phyloP scores from a whole-genome alignment of 2,888 invertebrate species.

The Caenorhabditis parvicauda region DNA sequence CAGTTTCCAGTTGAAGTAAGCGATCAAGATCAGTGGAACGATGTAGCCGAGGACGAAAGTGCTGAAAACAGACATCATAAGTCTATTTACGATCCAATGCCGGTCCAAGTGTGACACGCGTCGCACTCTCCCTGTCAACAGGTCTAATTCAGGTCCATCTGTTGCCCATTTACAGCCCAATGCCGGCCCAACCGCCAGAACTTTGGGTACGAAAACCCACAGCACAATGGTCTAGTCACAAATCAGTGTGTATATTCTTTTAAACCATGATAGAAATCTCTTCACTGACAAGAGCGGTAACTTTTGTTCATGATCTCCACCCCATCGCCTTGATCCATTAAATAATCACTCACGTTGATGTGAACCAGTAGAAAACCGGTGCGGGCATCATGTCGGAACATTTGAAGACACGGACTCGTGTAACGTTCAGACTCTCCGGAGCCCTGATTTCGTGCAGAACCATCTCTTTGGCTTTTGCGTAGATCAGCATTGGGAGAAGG shows the following conservation, averaged over 20 bases:
- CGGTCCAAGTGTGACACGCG: too few species aligned
- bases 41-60: constrained; percentile 59
- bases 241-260: too few species aligned
- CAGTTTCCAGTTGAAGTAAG: constrained; percentile 56
- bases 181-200: too few species aligned
- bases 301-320: background rate
- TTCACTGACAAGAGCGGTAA: too few species aligned
- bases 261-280: too few species aligned
- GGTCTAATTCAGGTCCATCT: too few species aligned
- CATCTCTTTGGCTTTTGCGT: constrained; percentile 42
- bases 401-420: constrained; percentile 55
- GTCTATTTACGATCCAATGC: background rate
- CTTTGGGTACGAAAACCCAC: too few species aligned
- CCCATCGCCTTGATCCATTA: background rate
- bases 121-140: too few species aligned
- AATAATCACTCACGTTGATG: constrained; percentile 35
- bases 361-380: constrained; percentile 56
- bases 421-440: constrained; percentile 42
- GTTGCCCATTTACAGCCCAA: too few species aligned
- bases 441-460: constrained; percentile 35
- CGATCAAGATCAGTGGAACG: constrained; percentile 55
- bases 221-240: too few species aligned
- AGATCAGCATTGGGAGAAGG: constrained; percentile 55
- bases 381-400: constrained; percentile 55
- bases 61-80: constrained; percentile 20